phyloP scores from a whole-genome alignment of 2,888 invertebrate species.

The Cynaeus angustus region DNA sequence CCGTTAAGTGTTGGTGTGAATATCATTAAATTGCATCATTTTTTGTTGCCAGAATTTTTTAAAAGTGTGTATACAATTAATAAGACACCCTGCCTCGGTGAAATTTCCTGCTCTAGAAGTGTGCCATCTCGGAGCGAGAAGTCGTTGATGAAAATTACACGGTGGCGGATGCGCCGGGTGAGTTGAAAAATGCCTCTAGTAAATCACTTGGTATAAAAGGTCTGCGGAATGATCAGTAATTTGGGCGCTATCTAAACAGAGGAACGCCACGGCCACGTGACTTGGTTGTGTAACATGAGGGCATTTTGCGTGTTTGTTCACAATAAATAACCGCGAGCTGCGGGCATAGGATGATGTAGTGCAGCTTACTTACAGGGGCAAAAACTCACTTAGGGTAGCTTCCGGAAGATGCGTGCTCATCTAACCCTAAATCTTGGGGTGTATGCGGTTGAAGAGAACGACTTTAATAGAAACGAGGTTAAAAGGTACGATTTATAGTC shows the following conservation, averaged over 20 bases:
- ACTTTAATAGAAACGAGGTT: slow-evolving; percentile 51
- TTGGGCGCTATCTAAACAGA: slow-evolving; percentile 56
- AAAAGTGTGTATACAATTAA: not conserved
- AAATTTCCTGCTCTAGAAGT: slow-evolving; percentile 1
- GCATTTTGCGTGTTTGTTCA: slow-evolving; percentile 55
- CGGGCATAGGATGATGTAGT: slow-evolving; percentile 53
- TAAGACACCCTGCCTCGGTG: slow-evolving; percentile 1
- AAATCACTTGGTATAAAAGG: slow-evolving; percentile 52
- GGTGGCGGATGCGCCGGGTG: slow-evolving; percentile 31
- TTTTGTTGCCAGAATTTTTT: not conserved
- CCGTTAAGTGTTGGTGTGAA: too few relatives aligned
- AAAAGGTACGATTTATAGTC: slow-evolving; percentile 58
- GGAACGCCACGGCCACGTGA: slow-evolving; percentile 53
- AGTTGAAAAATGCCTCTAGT: slow-evolving; percentile 51
- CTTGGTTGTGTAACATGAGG: slow-evolving; percentile 54
- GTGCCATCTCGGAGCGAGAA: slow-evolving; percentile 19
- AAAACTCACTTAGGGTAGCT: slow-evolving; percentile 54
- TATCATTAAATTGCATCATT: too few relatives aligned
- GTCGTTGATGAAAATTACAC: slow-evolving; percentile 28
- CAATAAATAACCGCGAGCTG: slow-evolving; percentile 54
- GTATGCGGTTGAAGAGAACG: slow-evolving; percentile 57
- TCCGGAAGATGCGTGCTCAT: slow-evolving; percentile 60
- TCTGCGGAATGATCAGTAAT: slow-evolving; percentile 55
- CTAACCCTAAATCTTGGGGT: slow-evolving; percentile 61
- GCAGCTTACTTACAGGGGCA: slow-evolving; percentile 49